A percentile compares a stretch with the other conserved stretches of the same genome.
Conservation (phyloP, 2,888 invertebrate species). For the Platypus cylindrus region DNA sequence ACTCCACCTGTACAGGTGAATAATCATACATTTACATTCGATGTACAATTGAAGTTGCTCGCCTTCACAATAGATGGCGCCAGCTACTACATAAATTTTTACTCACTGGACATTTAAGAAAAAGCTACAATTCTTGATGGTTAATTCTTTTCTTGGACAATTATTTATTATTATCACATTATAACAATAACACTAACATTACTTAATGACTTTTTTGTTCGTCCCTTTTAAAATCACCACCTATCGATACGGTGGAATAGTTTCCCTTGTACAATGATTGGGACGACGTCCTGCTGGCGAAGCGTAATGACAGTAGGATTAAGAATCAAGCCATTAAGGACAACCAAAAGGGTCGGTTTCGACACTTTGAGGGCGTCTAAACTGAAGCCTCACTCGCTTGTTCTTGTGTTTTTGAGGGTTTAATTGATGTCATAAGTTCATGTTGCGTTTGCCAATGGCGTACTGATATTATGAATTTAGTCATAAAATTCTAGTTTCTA, state of each 20-base stretch:
- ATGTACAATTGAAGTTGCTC: not conserved
- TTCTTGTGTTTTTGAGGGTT: constrained; percentile 24
- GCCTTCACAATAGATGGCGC: constrained; percentile 2
- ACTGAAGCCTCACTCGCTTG: constrained; percentile 19
- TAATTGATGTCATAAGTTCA: constrained; percentile 20
- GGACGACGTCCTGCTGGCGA: constrained; percentile 28
- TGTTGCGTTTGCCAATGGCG: constrained; percentile 1
- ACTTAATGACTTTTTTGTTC: too few relatives aligned
- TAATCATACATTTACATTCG: not conserved
- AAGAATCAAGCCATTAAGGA: constrained; percentile 32
- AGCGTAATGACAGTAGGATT: constrained; percentile 17
- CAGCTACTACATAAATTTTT: not conserved
- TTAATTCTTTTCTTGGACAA: too few relatives aligned
- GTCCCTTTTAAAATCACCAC: too few relatives aligned
- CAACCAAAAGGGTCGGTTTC: constrained; percentile 28
- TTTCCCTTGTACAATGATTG: too few relatives aligned
- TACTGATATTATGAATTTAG: not conserved
- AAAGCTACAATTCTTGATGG: too few relatives aligned
- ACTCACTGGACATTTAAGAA: too few relatives aligned
- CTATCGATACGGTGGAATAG: too few relatives aligned
- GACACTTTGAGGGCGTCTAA: constrained; percentile 26
- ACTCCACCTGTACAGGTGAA: constrained; percentile 3
- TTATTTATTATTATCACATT: too few relatives aligned
- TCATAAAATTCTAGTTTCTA: not conserved
- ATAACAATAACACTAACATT: too few relatives aligned